phyloP scores from a whole-genome alignment of 2,797 vertebrate species.

The Oreochromis mossambicus region DNA sequence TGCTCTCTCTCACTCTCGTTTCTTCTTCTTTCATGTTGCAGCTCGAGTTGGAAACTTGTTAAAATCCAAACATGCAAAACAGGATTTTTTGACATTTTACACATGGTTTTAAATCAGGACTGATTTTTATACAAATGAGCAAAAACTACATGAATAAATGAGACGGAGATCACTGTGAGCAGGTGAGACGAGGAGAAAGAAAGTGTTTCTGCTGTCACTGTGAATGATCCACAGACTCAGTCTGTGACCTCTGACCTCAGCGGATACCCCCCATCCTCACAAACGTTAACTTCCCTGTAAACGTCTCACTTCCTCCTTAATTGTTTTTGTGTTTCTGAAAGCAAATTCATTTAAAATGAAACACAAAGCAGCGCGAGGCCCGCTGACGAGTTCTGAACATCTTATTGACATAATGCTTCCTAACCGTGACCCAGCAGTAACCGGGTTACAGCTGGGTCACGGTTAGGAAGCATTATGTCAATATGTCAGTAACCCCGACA shows the following conservation, averaged over 20 bases:
- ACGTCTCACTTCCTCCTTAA: neutral
- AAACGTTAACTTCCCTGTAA: neutral
- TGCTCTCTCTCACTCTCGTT: accelerated
- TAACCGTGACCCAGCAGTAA: neutral
- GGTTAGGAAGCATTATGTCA: too few species aligned
- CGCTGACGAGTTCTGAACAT: neutral
- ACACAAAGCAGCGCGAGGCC: too few species aligned
- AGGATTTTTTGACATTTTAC: neutral
- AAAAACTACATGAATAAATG: neutral
- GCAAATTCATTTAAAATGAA: neutral
- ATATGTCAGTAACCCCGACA: accelerated
- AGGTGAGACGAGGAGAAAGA: neutral
- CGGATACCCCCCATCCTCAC: neutral
- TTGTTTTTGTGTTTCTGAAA: neutral
- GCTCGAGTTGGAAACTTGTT: accelerated
- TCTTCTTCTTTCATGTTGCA: accelerated
- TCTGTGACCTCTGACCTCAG: neutral
- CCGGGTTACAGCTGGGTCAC: too few species aligned
- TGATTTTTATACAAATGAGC: neutral
- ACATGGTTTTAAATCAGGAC: neutral
- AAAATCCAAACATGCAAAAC: neutral
- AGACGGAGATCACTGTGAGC: neutral
- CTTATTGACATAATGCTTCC: neutral
- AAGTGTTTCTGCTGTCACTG: neutral
- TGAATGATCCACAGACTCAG: neutral